phyloP scores from a whole-genome alignment of 2,888 invertebrate species.

The Lagria hirta region DNA sequence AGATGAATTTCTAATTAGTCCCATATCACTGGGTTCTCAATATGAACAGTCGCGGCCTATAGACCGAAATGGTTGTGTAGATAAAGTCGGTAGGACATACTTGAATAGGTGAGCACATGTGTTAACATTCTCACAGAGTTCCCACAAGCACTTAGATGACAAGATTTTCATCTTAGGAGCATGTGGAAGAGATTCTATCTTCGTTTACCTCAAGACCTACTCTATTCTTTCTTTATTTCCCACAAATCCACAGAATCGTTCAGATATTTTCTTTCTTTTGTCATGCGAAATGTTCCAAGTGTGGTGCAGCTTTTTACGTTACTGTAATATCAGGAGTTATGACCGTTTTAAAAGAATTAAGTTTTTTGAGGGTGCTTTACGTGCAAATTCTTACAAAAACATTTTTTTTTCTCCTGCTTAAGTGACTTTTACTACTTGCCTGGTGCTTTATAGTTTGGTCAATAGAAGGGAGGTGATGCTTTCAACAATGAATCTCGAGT shows the following conservation, averaged over 20 bases:
- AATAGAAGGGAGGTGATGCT: conserved; percentile 17
- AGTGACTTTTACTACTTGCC: conserved; percentile 25
- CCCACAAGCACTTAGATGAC: conserved; percentile 52
- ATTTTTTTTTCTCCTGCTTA: conserved; percentile 14
- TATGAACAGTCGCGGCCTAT: too few relatives aligned
- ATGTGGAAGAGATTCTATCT: conserved; percentile 34
- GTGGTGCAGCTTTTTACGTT: conserved; percentile 25
- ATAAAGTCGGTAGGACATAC: conserved; percentile 28
- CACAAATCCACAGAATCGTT: conserved; percentile 25
- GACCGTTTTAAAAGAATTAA: conserved; percentile 22
- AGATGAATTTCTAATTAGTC: too few relatives aligned
- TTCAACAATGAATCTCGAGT: conserved; percentile 23
- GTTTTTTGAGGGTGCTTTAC: conserved; percentile 8
- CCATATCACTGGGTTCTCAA: too few relatives aligned
- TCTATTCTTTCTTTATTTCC: conserved; percentile 7
- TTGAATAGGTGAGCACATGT: conserved; percentile 47
- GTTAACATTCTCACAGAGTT: conserved; percentile 52
- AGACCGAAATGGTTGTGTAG: too few relatives aligned
- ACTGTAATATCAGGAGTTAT: conserved; percentile 22
- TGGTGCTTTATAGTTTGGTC: conserved; percentile 20
- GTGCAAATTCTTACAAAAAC: conserved; percentile 20
- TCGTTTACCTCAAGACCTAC: conserved; percentile 8
- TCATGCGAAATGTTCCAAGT: conserved; percentile 27
- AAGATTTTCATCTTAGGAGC: conserved; percentile 52
- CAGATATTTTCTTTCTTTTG: conserved; percentile 29